phyloP scores from a whole-genome alignment of 2,113 vertebrate genomes.

The Phalacrocorax aristotelis region DNA sequence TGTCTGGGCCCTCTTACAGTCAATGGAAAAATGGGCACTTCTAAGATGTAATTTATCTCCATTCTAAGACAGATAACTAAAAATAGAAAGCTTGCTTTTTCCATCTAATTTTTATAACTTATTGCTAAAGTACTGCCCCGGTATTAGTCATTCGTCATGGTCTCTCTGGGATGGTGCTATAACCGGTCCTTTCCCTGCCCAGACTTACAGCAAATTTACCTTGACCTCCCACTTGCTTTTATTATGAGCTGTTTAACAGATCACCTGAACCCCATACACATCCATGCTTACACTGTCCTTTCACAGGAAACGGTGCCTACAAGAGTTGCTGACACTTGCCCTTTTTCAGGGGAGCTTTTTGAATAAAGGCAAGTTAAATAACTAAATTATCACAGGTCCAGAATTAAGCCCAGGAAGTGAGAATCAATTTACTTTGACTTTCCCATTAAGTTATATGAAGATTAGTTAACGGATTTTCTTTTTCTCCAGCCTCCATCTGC shows the following conservation, averaged over 20 bases:
- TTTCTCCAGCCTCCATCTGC: neutral
- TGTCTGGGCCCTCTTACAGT: neutral
- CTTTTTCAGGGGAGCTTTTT: neutral
- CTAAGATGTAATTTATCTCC: neutral
- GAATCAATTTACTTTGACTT: constrained; percentile 27
- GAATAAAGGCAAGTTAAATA: neutral
- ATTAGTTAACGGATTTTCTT: constrained; percentile 12
- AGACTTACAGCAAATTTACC: neutral
- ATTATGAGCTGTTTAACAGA: neutral
- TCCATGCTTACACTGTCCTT: neutral
- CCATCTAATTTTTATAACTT: neutral
- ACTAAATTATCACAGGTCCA: neutral
- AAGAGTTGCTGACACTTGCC: neutral
- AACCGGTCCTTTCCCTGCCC: neutral
- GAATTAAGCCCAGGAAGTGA: neutral
- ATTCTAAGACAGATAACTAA: neutral
- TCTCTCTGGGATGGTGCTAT: neutral
- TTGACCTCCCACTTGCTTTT: neutral
- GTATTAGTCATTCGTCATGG: neutral
- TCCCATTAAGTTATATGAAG: neutral
- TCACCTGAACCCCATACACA: neutral
- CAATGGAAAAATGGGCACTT: neutral
- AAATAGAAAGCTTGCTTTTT: neutral
- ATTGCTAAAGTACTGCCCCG: neutral
- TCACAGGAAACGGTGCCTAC: neutral